Evolutionary conservation across 2,888 invertebrate species (phyloP), one percentile per base, ranked within the genome.

Genomic region (Strigamia transsilvanica): DNA sequence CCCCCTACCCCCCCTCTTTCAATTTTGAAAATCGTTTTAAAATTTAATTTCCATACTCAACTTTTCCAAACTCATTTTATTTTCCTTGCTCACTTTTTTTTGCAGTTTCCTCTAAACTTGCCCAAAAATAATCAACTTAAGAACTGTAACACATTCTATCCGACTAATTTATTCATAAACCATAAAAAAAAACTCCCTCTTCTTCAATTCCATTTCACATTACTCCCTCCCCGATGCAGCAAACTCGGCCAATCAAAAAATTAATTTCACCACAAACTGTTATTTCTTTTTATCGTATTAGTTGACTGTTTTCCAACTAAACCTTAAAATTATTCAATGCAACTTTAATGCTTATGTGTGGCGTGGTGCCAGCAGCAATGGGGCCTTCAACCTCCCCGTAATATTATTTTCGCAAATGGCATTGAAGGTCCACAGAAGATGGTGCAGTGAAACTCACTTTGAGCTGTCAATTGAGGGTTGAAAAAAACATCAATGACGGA

Each of bases 401-500:
- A 73, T 32, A 32, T 32, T 73, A 32, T 32, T 73, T 73, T 73
- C 73, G 73, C 32, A 73, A 73, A 73, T 73, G 32, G 73, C 73
- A 73, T 73, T 73, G 73, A 73, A 73, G 73, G 73, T 27, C 27
- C 73, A 32, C 23, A 73, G n/a, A 73, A 73, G 73, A 73, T 32
- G 73, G 73, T 73, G 73, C 73, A 73, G 73, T n/a, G 73, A 73
- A 73, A 73, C 73, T 73, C 73, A 73, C 73, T 73, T 73, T 73
- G 27, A 73, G 73, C 73, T 73, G 73, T 73, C 73, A 73, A 73
- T 73, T 73, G 73, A 73, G 32, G 73, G 61, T 46, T n/a, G 12
- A 4, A n/a, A 13, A 73, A 73, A 73, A 73, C 12, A 7, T 2
- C 73, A 27, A 73, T 73, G 73, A 73, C 12, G 73, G n/a, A 23